Conservation (phyloP, 1,140 invertebrate species). For the Drosophila trapezifrons region DNA sequence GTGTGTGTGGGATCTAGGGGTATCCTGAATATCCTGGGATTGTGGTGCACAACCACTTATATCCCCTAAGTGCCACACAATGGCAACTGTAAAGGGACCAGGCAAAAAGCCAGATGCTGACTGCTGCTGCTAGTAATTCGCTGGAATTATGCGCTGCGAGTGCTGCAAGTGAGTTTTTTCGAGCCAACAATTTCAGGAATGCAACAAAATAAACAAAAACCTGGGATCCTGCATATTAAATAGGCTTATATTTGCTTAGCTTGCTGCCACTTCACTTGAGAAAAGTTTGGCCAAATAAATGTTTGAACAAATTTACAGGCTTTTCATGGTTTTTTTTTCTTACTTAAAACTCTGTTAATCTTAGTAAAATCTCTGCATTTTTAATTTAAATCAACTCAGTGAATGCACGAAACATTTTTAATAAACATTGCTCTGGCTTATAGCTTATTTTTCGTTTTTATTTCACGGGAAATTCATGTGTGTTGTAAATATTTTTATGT, state of each 20-base stretch:
- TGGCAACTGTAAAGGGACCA: constrained; percentile 28
- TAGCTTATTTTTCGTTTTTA: neutral
- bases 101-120: constrained; percentile 15
- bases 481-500: neutral
- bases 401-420: neutral
- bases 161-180: neutral
- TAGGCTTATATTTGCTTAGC: too few relatives aligned
- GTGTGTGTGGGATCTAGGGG: neutral
- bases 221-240: neutral
- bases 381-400: too few relatives aligned
- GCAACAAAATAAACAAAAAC: neutral
- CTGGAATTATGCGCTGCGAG: constrained; percentile 8
- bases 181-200: constrained; percentile 5
- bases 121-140: constrained; percentile 13
- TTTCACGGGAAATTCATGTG: neutral
- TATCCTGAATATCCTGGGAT: constrained; percentile 2
- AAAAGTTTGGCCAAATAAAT: neutral
- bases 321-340: neutral
- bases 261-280: neutral
- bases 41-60: constrained; percentile 15
- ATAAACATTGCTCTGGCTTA: neutral
- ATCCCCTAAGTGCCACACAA: constrained; percentile 35
- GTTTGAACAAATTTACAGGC: neutral
- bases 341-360: neutral
- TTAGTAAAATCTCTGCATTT: too few relatives aligned